phyloP scores from a whole-genome alignment of 2,797 vertebrate species.

The Telmatherina bonti region DNA sequence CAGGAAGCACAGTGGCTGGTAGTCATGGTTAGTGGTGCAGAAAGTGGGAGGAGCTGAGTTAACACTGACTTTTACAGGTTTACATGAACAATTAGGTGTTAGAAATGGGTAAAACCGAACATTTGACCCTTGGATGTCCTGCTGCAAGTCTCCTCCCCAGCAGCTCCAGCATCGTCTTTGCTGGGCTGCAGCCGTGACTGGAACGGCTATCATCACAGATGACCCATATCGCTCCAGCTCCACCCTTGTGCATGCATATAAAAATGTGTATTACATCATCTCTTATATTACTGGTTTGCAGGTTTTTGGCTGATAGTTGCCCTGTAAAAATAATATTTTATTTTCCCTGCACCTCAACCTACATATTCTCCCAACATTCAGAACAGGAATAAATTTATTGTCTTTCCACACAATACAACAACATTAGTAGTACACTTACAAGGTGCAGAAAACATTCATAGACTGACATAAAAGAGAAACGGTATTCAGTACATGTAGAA shows the following conservation, averaged over 20 bases:
- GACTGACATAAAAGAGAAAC: no score
- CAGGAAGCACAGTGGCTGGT: constrained; percentile 24
- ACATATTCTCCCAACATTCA: no score
- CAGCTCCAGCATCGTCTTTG: constrained; percentile 35
- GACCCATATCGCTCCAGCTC: constrained; percentile 48
- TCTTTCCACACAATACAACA: no score
- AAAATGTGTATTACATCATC: background rate
- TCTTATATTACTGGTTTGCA: background rate
- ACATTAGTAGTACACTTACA: no score
- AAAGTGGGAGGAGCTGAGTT: background rate
- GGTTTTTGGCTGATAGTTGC: background rate
- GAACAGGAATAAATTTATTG: no score
- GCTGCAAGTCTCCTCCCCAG: no score
- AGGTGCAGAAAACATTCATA: no score
- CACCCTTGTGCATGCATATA: background rate
- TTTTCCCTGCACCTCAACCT: background rate
- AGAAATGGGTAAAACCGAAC: background rate
- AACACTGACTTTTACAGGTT: background rate
- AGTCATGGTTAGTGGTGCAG: constrained; percentile 3
- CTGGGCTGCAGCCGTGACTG: constrained; percentile 33
- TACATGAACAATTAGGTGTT: constrained; percentile 2
- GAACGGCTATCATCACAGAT: constrained; percentile 39
- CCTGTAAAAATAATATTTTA: background rate
- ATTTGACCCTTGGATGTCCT: no score
- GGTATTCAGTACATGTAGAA: no score